Conservation (phyloP, 2,888 invertebrate genomes). For the Stenodema calcarata region DNA sequence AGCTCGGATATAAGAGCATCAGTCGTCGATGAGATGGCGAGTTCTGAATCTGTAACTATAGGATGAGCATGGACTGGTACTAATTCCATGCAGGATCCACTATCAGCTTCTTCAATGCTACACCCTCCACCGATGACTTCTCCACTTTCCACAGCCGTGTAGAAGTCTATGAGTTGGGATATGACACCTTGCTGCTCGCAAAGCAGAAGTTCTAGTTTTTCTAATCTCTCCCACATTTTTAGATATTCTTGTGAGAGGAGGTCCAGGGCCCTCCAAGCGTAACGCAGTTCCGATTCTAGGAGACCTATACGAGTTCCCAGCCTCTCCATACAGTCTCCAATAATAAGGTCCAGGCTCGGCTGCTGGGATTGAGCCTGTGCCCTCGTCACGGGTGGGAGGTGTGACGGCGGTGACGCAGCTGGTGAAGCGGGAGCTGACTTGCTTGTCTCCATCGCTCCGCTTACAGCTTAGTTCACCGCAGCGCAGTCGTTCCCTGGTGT, state of each 20-base stretch:
- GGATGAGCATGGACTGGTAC: conserved; percentile 40
- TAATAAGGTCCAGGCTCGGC: conserved; percentile 64
- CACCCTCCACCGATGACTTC: conserved; percentile 59
- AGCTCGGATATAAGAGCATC: conserved; percentile 61
- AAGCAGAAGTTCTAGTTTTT: conserved; percentile 84
- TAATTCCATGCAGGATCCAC: conserved; percentile 51
- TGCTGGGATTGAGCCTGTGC: conserved; percentile 47
- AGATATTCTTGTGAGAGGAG: conserved; percentile 90
- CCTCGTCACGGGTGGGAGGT: conserved; percentile 36
- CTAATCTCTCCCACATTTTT: conserved; percentile 91
- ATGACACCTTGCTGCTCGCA: conserved; percentile 91
- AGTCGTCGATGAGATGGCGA: conserved; percentile 43
- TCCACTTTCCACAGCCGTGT: conserved; percentile 61
- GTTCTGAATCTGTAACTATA: conserved; percentile 38
- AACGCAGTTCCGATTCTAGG: conserved; percentile 87
- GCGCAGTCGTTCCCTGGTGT: conserved; percentile 44
- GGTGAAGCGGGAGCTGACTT: conserved; percentile 55
- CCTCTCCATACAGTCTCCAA: conserved; percentile 90
- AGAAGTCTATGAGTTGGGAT: conserved; percentile 82
- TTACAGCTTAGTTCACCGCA: conserved; percentile 50
- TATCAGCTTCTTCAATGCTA: conserved; percentile 41
- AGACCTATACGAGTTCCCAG: conserved; percentile 85
- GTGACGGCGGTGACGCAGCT: conserved; percentile 53
- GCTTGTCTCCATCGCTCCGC: conserved; percentile 55
- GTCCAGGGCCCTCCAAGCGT: conserved; percentile 91